These are phyloP conservation scores for Bergia sp. DNA, from an alignment of 92 coral and sea anemone species.

Conservation along the genomic window DNA sequence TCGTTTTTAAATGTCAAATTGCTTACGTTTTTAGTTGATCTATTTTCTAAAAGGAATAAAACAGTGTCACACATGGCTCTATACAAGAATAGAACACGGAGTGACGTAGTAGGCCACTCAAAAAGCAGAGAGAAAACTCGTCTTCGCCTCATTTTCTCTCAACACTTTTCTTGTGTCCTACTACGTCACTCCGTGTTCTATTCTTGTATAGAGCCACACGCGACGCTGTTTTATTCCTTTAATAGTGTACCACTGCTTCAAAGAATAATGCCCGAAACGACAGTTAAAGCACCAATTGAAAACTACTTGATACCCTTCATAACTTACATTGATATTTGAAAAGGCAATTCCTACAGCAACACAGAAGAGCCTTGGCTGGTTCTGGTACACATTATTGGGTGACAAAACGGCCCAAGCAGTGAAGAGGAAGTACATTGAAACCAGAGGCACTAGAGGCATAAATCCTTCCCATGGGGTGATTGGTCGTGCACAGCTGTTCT, in stretches of 20 bases:
- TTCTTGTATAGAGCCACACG: no score
- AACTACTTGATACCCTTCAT: neutral
- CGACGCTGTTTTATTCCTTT: no score
- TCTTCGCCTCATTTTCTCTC: no score
- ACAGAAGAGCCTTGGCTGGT: conserved; percentile 80
- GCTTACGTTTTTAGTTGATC: no score
- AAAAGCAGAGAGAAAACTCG: no score
- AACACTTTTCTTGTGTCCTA: no score
- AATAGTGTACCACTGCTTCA: neutral
- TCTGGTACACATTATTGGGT: conserved; percentile 74
- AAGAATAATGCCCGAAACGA: neutral
- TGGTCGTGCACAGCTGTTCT: conserved; percentile 73
- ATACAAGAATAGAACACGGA: no score
- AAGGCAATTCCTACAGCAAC: conserved; percentile 93
- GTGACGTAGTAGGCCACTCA: no score
- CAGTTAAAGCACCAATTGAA: neutral
- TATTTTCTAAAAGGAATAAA: no score
- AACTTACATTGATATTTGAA: conserved; percentile 89
- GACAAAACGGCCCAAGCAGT: conserved; percentile 79
- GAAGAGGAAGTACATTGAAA: conserved; percentile 60
- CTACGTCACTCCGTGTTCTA: no score
- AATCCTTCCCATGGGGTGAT: conserved; percentile 77
- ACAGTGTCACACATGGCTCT: no score
- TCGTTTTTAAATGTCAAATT: no score
- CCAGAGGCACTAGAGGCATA: conserved; percentile 72